These are phyloP conservation scores for Colius striatus DNA, from an alignment of 2,113 vertebrate species.

Conservation along the genomic window DNA sequence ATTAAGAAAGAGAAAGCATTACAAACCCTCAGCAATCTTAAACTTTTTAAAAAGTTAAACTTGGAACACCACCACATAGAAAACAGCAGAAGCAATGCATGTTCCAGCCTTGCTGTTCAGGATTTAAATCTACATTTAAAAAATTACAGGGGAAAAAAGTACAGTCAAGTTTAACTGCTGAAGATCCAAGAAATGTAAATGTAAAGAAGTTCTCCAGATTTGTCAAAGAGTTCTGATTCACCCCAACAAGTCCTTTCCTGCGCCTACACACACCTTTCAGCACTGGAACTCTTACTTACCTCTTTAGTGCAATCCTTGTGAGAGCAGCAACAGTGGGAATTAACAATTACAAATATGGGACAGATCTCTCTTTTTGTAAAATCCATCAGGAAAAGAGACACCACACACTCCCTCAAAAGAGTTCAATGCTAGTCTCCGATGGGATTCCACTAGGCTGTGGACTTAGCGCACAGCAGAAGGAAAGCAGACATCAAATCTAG, in stretches of 20 bases:
- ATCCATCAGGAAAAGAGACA: slow-evolving; percentile 75
- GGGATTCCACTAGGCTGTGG: not conserved
- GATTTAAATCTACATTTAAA: not conserved
- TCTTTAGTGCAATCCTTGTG: slow-evolving; percentile 77
- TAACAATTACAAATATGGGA: slow-evolving; percentile 81
- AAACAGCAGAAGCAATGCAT: not conserved
- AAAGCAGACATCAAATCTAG: slow-evolving; percentile 60
- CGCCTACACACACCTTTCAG: not conserved
- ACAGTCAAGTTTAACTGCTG: not conserved
- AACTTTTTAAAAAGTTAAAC: not conserved
- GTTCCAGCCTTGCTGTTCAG: not conserved
- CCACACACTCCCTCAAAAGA: not conserved
- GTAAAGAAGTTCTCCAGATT: not conserved
- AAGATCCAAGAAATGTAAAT: not conserved
- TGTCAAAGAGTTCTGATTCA: not conserved
- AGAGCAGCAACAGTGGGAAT: slow-evolving; percentile 81
- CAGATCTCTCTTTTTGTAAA: slow-evolving; percentile 80
- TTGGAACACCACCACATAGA: not conserved
- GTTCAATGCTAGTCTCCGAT: not conserved
- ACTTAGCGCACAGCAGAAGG: slow-evolving; percentile 75
- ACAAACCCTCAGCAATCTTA: not conserved
- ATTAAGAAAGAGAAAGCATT: not conserved
- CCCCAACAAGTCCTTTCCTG: not conserved
- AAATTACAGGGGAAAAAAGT: not conserved
- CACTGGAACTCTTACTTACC: slow-evolving; percentile 71